Evolutionary conservation across 2,888 invertebrate species (phyloP).

Genomic region (Petrolisthes cinctipes): DNA sequence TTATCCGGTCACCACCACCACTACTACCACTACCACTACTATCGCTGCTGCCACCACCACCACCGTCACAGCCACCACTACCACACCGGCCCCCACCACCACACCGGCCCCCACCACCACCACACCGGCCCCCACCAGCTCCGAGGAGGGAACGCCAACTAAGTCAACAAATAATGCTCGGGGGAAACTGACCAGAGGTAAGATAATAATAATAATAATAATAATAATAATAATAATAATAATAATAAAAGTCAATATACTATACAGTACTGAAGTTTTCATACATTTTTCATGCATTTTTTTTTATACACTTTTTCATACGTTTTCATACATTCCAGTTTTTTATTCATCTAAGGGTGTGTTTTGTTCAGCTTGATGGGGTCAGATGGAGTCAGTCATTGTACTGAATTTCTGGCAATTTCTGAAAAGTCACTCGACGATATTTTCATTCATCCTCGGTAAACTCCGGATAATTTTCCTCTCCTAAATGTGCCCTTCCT

Average conservation of each 20-base stretch:
- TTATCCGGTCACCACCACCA: conserved; percentile 8
- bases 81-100: conserved; percentile 2
- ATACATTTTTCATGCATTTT: background rate
- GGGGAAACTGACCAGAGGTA: conserved; percentile 58
- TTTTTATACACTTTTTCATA: background rate
- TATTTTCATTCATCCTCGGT: no score
- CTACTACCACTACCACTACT: conserved; percentile 25
- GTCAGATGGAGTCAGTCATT: no score
- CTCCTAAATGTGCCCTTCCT: no score
- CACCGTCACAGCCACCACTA: conserved; percentile 12
- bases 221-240: background rate
- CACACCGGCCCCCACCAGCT: conserved; percentile 15
- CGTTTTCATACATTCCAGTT: no score
- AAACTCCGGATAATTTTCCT: no score
- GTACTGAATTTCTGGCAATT: no score
- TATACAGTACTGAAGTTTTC: no score
- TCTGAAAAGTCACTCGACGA: no score
- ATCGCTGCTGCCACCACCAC: conserved; percentile 8
- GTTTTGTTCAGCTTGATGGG: no score
- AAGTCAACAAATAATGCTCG: conserved; percentile 36
- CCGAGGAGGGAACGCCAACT: background rate
- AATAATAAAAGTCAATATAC: no score
- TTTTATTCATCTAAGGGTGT: no score
- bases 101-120: background rate
- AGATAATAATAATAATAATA: background rate